Conservation (phyloP, 1,140 invertebrate genomes). For the Leptopilina clavipes region DNA sequence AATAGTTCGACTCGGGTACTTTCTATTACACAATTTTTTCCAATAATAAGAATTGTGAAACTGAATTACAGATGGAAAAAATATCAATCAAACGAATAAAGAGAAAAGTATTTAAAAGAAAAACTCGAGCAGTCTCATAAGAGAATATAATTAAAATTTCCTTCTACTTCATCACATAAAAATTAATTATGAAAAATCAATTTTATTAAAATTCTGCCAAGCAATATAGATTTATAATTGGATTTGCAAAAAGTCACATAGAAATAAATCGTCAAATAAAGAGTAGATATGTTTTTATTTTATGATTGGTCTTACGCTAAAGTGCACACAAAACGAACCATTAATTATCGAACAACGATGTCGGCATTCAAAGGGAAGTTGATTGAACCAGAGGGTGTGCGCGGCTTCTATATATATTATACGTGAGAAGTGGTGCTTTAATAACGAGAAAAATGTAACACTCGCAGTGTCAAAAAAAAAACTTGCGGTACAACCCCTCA, state of each 20-base stretch:
- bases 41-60: too few species aligned
- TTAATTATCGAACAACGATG: slow-evolving; percentile 34
- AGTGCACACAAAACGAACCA: slow-evolving; percentile 34
- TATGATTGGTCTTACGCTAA: slow-evolving; percentile 27
- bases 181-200: too few species aligned
- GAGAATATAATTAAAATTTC: too few species aligned
- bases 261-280: background rate
- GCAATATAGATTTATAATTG: too few species aligned
- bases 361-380: slow-evolving; percentile 34
- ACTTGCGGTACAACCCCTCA: slow-evolving; percentile 30
- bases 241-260: background rate
- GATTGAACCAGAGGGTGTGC: slow-evolving; percentile 9
- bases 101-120: too few species aligned
- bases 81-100: too few species aligned
- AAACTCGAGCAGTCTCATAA: too few species aligned
- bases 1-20: too few species aligned
- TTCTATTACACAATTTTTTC: too few species aligned
- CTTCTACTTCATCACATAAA: too few species aligned
- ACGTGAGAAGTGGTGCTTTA: slow-evolving; percentile 20
- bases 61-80: too few species aligned
- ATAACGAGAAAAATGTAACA: slow-evolving; percentile 32
- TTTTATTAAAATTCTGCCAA: too few species aligned
- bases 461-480: slow-evolving; percentile 33
- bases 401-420: background rate
- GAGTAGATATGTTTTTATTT: slow-evolving; percentile 26